These are phyloP conservation scores for Caenorhabditis remanei DNA, from an alignment of 1,140 invertebrate genomes.

Conservation along the genomic window DNA sequence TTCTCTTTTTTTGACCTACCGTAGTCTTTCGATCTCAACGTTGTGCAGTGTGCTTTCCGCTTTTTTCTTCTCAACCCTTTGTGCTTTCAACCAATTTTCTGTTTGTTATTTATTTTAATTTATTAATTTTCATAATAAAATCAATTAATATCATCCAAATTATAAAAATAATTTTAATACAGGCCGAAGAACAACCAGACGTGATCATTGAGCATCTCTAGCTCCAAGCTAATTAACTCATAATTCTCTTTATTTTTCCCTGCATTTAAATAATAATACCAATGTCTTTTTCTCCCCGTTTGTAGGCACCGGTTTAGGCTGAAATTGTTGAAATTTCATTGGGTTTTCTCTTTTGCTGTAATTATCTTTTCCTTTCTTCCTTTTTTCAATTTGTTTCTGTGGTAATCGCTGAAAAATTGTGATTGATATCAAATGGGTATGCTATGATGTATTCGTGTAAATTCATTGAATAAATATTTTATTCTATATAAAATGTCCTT, in stretches of 20 bases:
- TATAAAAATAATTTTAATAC: neutral
- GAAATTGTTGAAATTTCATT: neutral
- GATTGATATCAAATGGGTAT: too few relatives aligned
- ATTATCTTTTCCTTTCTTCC: neutral
- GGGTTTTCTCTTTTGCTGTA: neutral
- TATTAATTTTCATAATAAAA: neutral
- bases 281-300: neutral
- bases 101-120: too few relatives aligned
- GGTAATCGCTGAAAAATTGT: too few relatives aligned
- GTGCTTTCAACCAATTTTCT: neutral
- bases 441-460: too few relatives aligned
- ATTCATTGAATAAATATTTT: too few relatives aligned
- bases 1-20: neutral
- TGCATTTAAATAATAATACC: neutral
- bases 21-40: neutral
- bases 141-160: neutral
- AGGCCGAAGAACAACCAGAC: conserved; percentile 11
- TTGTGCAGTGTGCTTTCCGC: conserved; percentile 6
- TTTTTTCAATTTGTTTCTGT: too few relatives aligned
- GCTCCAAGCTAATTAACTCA: too few relatives aligned
- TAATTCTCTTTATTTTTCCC: neutral
- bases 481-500: too few relatives aligned
- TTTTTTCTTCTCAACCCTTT: neutral
- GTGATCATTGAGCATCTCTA: conserved; percentile 1
- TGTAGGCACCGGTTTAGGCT: conserved; percentile 16